Percentiles rank a stretch among this genome's conserved stretches.
Evolutionary conservation across 2,797 vertebrate species (phyloP).

Genomic region (Cottoperca gobio): DNA sequence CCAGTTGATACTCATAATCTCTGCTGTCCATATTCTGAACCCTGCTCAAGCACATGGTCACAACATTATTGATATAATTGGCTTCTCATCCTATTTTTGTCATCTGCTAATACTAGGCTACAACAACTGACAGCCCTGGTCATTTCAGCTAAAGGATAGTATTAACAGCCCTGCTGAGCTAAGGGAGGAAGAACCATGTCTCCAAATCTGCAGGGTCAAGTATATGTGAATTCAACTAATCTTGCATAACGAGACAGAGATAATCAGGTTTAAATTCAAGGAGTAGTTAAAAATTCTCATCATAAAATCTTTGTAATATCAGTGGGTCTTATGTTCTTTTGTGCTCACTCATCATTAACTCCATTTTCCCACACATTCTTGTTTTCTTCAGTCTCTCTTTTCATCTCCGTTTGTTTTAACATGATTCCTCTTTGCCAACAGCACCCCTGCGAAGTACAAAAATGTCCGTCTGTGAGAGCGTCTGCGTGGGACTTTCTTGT

Average conservation of each 20-base stretch:
- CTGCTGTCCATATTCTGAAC: conserved; percentile 55
- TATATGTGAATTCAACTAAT: conserved; percentile 10
- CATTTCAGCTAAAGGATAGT: conserved; percentile 5
- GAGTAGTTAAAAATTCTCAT: conserved; percentile 19
- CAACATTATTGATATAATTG: conserved; percentile 58
- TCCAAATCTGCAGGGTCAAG: conserved; percentile 14
- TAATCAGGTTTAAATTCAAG: conserved; percentile 28
- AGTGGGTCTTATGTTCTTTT: background rate
- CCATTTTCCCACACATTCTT: conserved; percentile 28
- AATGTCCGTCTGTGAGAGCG: conserved; percentile 54
- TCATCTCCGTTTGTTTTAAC: conserved; percentile 52
- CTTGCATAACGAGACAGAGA: background rate
- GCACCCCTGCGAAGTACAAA: conserved; percentile 69
- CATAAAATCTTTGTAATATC: background rate
- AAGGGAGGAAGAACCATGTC: background rate
- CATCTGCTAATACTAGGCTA: conserved; percentile 47
- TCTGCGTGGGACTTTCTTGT: conserved; percentile 59
- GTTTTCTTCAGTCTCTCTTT: conserved; percentile 44
- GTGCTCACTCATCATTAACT: conserved; percentile 17
- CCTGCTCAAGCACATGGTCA: conserved; percentile 32
- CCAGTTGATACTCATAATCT: conserved; percentile 61
- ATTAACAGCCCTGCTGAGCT: conserved; percentile 8
- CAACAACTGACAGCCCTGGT: conserved; percentile 35
- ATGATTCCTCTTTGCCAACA: conserved; percentile 59
- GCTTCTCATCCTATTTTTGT: conserved; percentile 52